Base-by-base conservation (phyloP, 2,113 vertebrate species). In the Zootoca vivipara region DNA sequence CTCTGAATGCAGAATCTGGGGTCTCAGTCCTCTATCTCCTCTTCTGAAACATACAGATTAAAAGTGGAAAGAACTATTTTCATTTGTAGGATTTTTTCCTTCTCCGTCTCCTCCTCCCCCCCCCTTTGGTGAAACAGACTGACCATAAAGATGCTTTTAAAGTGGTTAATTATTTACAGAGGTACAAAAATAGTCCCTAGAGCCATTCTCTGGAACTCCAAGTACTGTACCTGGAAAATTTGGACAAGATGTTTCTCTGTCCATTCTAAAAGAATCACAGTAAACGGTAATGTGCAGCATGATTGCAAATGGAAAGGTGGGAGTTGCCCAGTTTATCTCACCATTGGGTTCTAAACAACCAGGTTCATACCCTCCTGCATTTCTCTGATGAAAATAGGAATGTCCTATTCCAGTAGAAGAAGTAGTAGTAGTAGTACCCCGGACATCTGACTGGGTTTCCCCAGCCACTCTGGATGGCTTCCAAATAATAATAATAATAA, bases 81-180 rank as follows among this genome's bases (percentile, higher is more conserved):
- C 3, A 30, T 9, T 6, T 70, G 5, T 28, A 18, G 46, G 46
- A 52, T 52, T 4, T 35, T 87, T 15, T 16, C n/a, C 40, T 58
- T 15, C 30, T 20, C 42, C 30, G n/a, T 3, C 30, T 30, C 78
- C 7, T 5, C 33, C 33, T 22, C 16, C 33, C 18, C 40, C 58
- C 15, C 4, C 56, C 8, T 58, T 28, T 52, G 15, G 26, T 24
- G 38, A 35, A 75, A 74, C 86, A 82, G 56, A 16, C 69, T 20
- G n/a, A 5, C 62, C 42, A 78, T 69, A 69, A 69, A 69, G 87
- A 88, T 78, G 73, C 87, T 88, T 82, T 88, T 78, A 88, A 69
- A 28, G 62, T 2, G 15, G 30, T 88, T 46, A 88, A 88, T 88
- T 88, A 88, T 88, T 88, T 30, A 88, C 69, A 73, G 7, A 3